Evolutionary conservation across 2,888 invertebrate genomes (phyloP).

Genomic region (Agrotis ipsilon): DNA sequence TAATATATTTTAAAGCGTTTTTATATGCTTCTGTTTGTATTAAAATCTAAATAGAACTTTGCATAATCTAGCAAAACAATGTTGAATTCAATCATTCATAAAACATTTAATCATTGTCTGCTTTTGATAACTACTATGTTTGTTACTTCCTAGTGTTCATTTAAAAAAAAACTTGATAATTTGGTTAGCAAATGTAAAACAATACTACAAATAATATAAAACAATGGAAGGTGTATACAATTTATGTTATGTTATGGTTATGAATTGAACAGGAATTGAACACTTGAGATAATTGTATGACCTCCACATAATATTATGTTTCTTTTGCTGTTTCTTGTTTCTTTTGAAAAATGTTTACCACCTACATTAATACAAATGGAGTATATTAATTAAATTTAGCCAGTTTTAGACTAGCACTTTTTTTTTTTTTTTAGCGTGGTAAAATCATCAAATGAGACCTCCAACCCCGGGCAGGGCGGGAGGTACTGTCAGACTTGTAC

Average conservation of each 20-base stretch:
- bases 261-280: background rate
- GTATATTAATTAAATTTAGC: background rate
- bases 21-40: too few relatives aligned
- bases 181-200: slow-evolving; percentile 15
- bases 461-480: too few relatives aligned
- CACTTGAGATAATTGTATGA: background rate
- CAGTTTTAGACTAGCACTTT: too few relatives aligned
- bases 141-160: slow-evolving; percentile 4
- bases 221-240: background rate
- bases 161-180: background rate
- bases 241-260: background rate
- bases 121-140: slow-evolving; percentile 9
- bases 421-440: too few relatives aligned
- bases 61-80: slow-evolving; percentile 7
- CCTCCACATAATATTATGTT: too few relatives aligned
- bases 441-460: too few relatives aligned
- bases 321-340: too few relatives aligned
- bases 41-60: too few relatives aligned
- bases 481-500: too few relatives aligned
- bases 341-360: too few relatives aligned
- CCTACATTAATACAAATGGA: too few relatives aligned
- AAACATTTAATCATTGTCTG: slow-evolving; percentile 19
- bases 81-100: background rate
- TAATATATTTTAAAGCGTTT: too few relatives aligned
- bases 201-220: background rate